Evolutionary conservation across 1,140 invertebrate species (phyloP).

Genomic region (Lineus longissimus): DNA sequence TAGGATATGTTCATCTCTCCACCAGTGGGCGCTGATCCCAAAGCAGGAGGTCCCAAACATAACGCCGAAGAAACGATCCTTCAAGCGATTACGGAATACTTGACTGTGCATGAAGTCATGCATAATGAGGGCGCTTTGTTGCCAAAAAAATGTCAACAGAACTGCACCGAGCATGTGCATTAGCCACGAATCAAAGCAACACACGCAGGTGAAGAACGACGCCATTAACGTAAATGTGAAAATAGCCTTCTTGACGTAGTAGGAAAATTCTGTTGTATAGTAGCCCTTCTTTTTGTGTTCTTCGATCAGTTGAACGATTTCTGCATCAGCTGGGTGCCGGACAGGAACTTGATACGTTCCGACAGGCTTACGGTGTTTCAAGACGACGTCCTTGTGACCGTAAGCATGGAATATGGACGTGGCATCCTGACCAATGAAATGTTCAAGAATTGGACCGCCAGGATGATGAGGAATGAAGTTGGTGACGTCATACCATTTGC

Average conservation of each 20-base stretch:
- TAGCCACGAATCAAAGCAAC: background rate
- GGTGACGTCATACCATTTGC: conserved; percentile 18
- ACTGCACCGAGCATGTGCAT: conserved; percentile 13
- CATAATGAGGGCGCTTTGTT: conserved; percentile 19
- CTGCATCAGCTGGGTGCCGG: conserved; percentile 12
- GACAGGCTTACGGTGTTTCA: conserved; percentile 14
- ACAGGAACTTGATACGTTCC: conserved; percentile 11
- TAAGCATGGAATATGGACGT: conserved; percentile 13
- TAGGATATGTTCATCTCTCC: conserved; percentile 18
- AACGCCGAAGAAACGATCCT: conserved; percentile 8
- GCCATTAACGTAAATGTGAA: conserved; percentile 6
- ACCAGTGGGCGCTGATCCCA: conserved; percentile 19
- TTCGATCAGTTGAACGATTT: conserved; percentile 10
- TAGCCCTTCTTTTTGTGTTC: conserved; percentile 10
- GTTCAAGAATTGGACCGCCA: conserved; percentile 14
- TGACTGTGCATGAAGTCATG: conserved; percentile 18
- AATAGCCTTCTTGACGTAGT: conserved; percentile 10
- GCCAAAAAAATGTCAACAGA: conserved; percentile 15
- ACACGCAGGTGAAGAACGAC: background rate
- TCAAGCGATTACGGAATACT: background rate
- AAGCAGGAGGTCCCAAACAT: conserved; percentile 16
- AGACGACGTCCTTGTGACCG: conserved; percentile 1
- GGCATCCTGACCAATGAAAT: conserved; percentile 14
- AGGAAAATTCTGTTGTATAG: conserved; percentile 15
- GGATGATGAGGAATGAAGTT: conserved; percentile 15